Evolutionary conservation across 2,113 vertebrate species (phyloP), one percentile per base, ranked within the genome.

Genomic region (Pollachius pollachius): DNA sequence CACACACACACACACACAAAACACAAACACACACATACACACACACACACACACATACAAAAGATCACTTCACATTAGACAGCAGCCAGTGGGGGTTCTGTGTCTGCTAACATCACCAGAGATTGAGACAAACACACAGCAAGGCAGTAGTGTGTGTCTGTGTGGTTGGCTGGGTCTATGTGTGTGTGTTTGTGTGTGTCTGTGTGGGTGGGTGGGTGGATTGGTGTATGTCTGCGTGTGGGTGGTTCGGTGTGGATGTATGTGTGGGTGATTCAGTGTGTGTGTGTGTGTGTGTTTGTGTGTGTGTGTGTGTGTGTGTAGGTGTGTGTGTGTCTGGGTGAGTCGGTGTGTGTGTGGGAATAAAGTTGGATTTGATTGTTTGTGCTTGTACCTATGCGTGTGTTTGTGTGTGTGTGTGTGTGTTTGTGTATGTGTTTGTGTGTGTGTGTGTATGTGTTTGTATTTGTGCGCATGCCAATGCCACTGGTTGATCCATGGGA

Each of bases 51-150:
- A 2, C 62, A 67, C n/a, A 64, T 65, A 68, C 48, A 70, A n/a
- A 18, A 18, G 15, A 58, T 58, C 15, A 63, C 75, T 67, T 68
- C 61, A 75, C 34, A 34, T 73, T 67, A 71, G 66, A 75, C 65
- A 72, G 56, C 72, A 79, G 73, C 80, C 78, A 75, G 58, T 79
- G 81, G 79, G 84, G 80, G 73, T 75, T 74, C 52, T 81, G 70
- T 85, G 77, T 85, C 80, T 78, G 16, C 62, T 72, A 57, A 83
- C 88, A 90, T 90, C 89, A 89, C 85, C 88, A 87, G 70, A 89
- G 77, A 86, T 79, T 70, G 73, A 80, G 73, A 76, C 70, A 74
- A 66, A 62, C 41, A 81, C 60, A 74, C 73, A 80, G 75, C 15
- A 58, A 61, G 21, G 72, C 60, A 11, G 65, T 62, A 12, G 63